Percentiles rank a stretch among this genome's conserved stretches.
These are phyloP conservation scores for Pipistrellus pygmaeus DNA, from an alignment of 2,797 vertebrate genomes.

Conservation along the genomic window DNA sequence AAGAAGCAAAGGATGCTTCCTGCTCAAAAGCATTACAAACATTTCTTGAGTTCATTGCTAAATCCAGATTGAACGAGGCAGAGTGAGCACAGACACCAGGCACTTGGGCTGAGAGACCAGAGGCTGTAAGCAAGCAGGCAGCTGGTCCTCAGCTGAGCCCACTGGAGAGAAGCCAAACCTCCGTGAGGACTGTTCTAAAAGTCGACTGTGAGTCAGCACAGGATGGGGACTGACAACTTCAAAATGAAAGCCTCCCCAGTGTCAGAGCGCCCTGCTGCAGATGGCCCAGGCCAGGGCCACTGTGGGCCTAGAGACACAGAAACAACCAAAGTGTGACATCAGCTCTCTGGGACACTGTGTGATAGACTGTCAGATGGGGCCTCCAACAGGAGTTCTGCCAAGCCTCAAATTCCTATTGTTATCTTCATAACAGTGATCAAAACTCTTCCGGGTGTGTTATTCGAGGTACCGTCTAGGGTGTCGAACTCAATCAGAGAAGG, in stretches of 20 bases:
- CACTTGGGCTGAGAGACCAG: neutral
- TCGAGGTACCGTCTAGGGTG: neutral
- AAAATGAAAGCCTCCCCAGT: neutral
- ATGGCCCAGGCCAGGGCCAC: neutral
- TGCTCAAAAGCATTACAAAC: conserved; percentile 12
- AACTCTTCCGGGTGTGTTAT: neutral
- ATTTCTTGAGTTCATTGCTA: neutral
- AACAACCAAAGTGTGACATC: neutral
- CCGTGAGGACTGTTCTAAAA: neutral
- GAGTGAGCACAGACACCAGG: neutral
- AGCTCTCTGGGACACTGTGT: neutral
- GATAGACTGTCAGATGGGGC: neutral
- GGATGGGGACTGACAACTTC: neutral
- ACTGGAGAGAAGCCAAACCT: neutral
- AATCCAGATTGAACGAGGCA: neutral
- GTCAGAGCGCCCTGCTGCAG: neutral
- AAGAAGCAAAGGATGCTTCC: neutral
- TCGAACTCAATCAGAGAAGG: too few relatives aligned
- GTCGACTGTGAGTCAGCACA: neutral
- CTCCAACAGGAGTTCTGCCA: neutral
- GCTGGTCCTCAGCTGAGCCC: neutral
- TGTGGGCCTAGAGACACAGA: neutral
- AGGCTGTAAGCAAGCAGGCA: neutral
- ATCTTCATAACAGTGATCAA: neutral
- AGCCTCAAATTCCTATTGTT: neutral